These are phyloP conservation scores for Acrocephalus arundinaceus DNA, from an alignment of 2,113 vertebrate species.

Conservation along the genomic window DNA sequence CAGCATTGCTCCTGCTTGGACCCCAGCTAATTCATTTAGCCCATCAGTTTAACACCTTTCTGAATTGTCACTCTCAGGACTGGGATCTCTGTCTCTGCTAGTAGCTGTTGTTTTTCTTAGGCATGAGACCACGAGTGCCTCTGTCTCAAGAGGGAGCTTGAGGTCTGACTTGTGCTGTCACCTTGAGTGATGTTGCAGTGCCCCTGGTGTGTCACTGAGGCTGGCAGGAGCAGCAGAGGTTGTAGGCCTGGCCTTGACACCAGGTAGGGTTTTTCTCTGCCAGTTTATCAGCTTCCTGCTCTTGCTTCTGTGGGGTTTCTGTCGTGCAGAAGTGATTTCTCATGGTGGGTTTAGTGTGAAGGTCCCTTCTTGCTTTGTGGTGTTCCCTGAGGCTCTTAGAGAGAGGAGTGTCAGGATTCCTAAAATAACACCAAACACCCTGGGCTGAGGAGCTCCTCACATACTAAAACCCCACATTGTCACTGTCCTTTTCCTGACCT, in stretches of 20 bases:
- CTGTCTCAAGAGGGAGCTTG: neutral
- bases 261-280: neutral
- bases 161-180: neutral
- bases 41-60: neutral
- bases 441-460: neutral
- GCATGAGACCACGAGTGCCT: neutral
- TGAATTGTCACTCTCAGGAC: fast-evolving
- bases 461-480: fast-evolving
- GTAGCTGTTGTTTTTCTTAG: neutral
- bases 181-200: fast-evolving
- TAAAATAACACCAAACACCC: too few relatives aligned
- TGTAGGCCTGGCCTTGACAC: neutral
- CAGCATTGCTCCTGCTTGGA: neutral
- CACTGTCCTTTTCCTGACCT: neutral
- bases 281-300: neutral
- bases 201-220: fast-evolving
- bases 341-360: fast-evolving
- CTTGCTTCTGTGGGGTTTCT: neutral
- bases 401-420: too few relatives aligned
- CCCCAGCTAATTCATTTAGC: neutral
- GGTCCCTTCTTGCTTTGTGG: neutral
- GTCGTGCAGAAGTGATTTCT: neutral
- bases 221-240: neutral
- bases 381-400: neutral
- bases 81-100: neutral